Percentiles rank a stretch among this genome's conserved stretches.
Evolutionary conservation across 2,888 invertebrate genomes (phyloP).

Genomic region (Dromius quadrimaculatus): DNA sequence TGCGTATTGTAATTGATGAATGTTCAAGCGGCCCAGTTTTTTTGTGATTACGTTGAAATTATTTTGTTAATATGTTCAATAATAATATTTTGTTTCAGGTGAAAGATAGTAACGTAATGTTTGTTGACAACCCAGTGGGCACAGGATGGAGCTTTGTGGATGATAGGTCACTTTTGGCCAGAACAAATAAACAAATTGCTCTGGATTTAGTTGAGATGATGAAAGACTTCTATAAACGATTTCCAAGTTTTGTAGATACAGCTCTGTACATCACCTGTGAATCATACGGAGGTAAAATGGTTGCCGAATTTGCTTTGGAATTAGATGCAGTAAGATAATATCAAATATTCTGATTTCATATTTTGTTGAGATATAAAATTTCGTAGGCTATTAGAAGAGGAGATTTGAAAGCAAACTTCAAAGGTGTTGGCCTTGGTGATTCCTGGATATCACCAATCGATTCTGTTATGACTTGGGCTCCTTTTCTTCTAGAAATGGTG

Average conservation of each 20-base stretch:
- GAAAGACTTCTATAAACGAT: conserved; percentile 66
- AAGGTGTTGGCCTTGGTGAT: conserved; percentile 87
- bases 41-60: background rate
- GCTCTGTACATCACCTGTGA: conserved; percentile 74
- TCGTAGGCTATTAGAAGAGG: conserved; percentile 55
- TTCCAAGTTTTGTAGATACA: conserved; percentile 69
- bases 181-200: conserved; percentile 72
- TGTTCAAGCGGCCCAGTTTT: background rate
- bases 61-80: conserved; percentile 30
- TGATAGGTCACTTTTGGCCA: conserved; percentile 66
- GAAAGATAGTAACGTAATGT: conserved; percentile 82
- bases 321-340: conserved; percentile 57
- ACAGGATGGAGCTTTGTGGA: conserved; percentile 87
- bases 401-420: conserved; percentile 71
- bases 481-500: conserved; percentile 79
- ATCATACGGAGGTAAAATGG: conserved; percentile 79
- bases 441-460: conserved; percentile 92
- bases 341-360: background rate
- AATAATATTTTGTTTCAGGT: conserved; percentile 72
- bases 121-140: conserved; percentile 90
- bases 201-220: conserved; percentile 70
- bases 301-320: conserved; percentile 70
- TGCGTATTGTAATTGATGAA: too few relatives aligned
- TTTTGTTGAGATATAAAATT: background rate
- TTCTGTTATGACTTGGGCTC: conserved; percentile 86